These are phyloP conservation scores for Trematomus bernacchii DNA, from an alignment of 2,797 vertebrate genomes.

Conservation along the genomic window DNA sequence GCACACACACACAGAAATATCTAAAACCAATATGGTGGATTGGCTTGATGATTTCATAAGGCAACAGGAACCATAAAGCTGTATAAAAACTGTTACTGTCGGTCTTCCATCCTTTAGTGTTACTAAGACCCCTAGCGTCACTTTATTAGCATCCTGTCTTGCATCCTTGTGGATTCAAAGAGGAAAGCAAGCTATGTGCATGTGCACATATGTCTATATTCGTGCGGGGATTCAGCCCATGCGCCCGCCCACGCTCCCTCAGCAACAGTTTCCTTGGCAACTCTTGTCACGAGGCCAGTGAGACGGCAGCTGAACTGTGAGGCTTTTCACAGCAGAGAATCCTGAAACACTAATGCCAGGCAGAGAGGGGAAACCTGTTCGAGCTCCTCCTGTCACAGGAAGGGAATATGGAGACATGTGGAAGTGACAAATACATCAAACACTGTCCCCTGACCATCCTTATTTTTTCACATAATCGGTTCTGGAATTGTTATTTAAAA, in stretches of 20 bases:
- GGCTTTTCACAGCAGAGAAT: slow-evolving; percentile 68
- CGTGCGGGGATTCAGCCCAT: slow-evolving; percentile 56
- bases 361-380: slow-evolving; percentile 24
- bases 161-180: slow-evolving; percentile 52
- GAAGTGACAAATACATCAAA: slow-evolving; percentile 3
- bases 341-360: slow-evolving; percentile 33
- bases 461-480: not conserved
- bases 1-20: not conserved
- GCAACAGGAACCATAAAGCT: too few species aligned
- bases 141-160: slow-evolving; percentile 1
- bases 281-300: slow-evolving; percentile 73
- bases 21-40: slow-evolving; percentile 7
- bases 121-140: not conserved
- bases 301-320: slow-evolving; percentile 68
- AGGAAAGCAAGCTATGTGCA: slow-evolving; percentile 17
- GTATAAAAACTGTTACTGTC: too few species aligned
- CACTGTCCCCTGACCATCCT: not conserved
- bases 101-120: too few species aligned
- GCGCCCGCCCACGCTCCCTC: slow-evolving; percentile 75
- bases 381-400: slow-evolving; percentile 21
- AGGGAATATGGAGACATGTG: slow-evolving; percentile 4
- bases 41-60: not conserved
- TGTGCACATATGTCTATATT: slow-evolving; percentile 4
- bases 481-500: not conserved
- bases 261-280: slow-evolving; percentile 85